Percentiles rank a stretch among this genome's conserved stretches.
phyloP scores from a whole-genome alignment of 2,113 vertebrate species.

The Butorides virescens region DNA sequence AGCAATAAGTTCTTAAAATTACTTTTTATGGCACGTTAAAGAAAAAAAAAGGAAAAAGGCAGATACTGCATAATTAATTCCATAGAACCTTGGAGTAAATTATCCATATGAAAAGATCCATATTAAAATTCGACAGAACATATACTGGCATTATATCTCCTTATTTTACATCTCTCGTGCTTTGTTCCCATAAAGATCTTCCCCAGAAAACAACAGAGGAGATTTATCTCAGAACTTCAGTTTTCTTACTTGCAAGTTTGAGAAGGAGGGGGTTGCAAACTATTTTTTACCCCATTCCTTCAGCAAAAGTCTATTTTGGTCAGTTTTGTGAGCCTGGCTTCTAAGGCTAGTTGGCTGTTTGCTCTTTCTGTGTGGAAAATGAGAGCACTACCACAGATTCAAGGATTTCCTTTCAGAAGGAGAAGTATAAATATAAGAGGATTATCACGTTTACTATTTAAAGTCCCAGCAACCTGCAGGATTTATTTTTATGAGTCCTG shows the following conservation, averaged over 20 bases:
- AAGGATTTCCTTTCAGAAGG: constrained; percentile 25
- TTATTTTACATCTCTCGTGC: neutral
- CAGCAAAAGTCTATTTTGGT: neutral
- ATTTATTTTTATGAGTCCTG: constrained; percentile 5
- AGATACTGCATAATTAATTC: neutral
- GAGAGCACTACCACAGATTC: neutral
- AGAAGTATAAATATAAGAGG: constrained; percentile 11
- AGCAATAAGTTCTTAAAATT: neutral
- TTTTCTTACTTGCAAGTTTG: neutral
- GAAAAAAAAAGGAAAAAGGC: neutral
- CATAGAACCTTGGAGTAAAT: neutral
- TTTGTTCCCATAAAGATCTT: neutral
- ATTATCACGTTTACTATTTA: constrained; percentile 35
- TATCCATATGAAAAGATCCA: neutral
- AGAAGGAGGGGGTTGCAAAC: neutral
- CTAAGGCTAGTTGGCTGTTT: neutral
- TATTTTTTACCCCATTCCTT: neutral
- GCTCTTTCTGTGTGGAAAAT: constrained; percentile 1
- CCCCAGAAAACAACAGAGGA: neutral
- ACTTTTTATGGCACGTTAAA: neutral
- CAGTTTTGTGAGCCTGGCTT: neutral
- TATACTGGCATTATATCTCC: neutral
- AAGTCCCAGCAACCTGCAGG: neutral
- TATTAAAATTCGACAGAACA: neutral
- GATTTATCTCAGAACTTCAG: neutral